Base-by-base conservation (phyloP, 2,797 vertebrate species). In the Choloepus didactylus region DNA sequence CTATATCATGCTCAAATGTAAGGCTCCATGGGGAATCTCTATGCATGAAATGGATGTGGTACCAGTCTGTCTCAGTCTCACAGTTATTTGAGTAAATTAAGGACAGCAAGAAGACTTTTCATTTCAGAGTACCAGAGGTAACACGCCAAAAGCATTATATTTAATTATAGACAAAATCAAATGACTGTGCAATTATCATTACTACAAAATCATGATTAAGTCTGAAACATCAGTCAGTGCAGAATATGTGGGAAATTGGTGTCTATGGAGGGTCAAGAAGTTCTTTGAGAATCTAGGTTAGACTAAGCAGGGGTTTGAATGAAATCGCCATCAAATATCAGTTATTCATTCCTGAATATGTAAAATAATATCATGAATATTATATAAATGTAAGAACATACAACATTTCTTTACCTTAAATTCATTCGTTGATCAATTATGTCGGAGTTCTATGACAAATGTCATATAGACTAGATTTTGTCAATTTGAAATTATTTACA, bases 91-190 rank as follows among this genome's bases (percentile, higher is more conserved):
- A 95, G 66, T 77, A 85, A 76, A 64, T 21, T 84, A 38, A 9
- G 38, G 27, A 90, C 23, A 10, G 9, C 25, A 79, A 66, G 54
- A 89, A 35, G 6, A 85, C 23, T 84, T 31, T 91, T 76, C n/a
- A 60, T 51, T 69, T 89, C 76, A 84, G 29, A 95, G 21, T 62
- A 21, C 38, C 23, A 91, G 27, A 69, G 31, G 9, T 62, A 81
- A 62, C 2, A 41, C 46, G 67, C 67, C 38, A 84, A 59, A n/a
- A n/a, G 1, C 12, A 69, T 54, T 92, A 38, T n/a, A 69, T 54
- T 91, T 89, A 86, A 87, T 2, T 83, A 38, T 88, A 93, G 21
- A 92, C 44, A 92, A 81, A 87, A 84, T 81, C 38, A 86, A 94
- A 85, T 88, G 19, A 94, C 49, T 83, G 5, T 67, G 72, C 1